Evolutionary conservation across 2,797 vertebrate species (phyloP).

Genomic region (Poeciliopsis infans): DNA sequence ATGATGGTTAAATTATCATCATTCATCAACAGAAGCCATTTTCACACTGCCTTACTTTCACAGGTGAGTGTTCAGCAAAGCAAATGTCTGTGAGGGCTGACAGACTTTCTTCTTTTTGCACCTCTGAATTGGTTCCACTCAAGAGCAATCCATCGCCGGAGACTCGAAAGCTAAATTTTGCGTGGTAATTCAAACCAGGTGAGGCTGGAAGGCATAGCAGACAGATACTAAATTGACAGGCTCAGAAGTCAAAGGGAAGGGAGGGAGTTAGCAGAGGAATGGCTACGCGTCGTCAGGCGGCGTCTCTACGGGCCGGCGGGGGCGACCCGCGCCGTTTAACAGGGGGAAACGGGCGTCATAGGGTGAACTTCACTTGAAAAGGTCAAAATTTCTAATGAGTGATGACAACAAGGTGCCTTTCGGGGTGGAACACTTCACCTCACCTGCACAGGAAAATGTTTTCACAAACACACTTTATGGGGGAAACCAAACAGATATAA

Average conservation of each 20-base stretch:
- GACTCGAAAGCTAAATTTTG: constrained; percentile 25
- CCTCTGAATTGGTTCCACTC: constrained; percentile 55
- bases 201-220: constrained; percentile 29
- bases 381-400: constrained; percentile 52
- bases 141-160: constrained; percentile 22
- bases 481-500: background rate
- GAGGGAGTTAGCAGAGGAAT: constrained; percentile 27
- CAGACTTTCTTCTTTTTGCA: constrained; percentile 21
- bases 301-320: constrained; percentile 44
- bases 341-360: constrained; percentile 47
- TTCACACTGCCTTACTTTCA: background rate
- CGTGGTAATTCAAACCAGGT: constrained; percentile 58
- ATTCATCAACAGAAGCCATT: background rate
- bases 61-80: background rate
- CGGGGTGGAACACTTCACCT: constrained; percentile 71
- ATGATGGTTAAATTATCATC: background rate
- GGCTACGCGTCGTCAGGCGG: constrained; percentile 33
- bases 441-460: constrained; percentile 72
- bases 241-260: constrained; percentile 32
- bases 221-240: constrained; percentile 54
- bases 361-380: constrained; percentile 40
- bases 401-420: constrained; percentile 70
- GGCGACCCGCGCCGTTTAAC: constrained; percentile 26
- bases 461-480: constrained; percentile 53
- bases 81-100: constrained; percentile 1